Base-by-base conservation (phyloP, 2,113 vertebrate species). In the Anhinga anhinga region DNA sequence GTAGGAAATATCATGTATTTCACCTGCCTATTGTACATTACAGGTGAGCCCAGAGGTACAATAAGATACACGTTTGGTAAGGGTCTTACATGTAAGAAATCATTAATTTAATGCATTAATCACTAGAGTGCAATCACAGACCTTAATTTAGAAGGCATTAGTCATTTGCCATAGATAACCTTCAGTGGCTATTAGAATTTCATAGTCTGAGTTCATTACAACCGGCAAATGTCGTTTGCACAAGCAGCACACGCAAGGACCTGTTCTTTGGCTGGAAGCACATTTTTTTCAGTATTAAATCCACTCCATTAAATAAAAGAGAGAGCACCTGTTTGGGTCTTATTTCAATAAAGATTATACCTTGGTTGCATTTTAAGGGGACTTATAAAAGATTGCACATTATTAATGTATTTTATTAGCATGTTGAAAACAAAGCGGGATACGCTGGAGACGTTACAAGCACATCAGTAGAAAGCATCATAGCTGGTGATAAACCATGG, bases 111-210 rank as follows among this genome's bases (percentile, higher is more conserved):
- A 95, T 80, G 83, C 42, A 93, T 95, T 91, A 90, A 93, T 95
- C 95, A 93, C 80, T 30, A 7, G n/a, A 95, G 84, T 84, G 42
- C 70, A 95, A 72, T 89, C 95, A 82, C 8, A 93, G 49, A 49
- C 58, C 32, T 88, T 91, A 65, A 94, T 91, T 91, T 91, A 80
- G 70, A 87, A 82, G 42, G 81, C 15, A 36, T 89, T 90, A 91
- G 81, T 82, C 45, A 78, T 92, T 94, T 0, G 0, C 69, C 44
- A 63, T 71, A 78, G 83, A 72, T 88, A 93, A 89, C 77, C 81
- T 87, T 81, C 81, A 73, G 93, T 69, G 66, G 77, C 69, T 95
- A 61, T 95, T 89, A 90, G 81, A 86, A 82, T 94, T 95, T 93
- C 83, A 82, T 15, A 86, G 77, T 40, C 77, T 34, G 34, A 79